Evolutionary conservation across 2,888 invertebrate genomes (phyloP), one percentile per base, ranked within the genome.

Genomic region (Smittia sp.): DNA sequence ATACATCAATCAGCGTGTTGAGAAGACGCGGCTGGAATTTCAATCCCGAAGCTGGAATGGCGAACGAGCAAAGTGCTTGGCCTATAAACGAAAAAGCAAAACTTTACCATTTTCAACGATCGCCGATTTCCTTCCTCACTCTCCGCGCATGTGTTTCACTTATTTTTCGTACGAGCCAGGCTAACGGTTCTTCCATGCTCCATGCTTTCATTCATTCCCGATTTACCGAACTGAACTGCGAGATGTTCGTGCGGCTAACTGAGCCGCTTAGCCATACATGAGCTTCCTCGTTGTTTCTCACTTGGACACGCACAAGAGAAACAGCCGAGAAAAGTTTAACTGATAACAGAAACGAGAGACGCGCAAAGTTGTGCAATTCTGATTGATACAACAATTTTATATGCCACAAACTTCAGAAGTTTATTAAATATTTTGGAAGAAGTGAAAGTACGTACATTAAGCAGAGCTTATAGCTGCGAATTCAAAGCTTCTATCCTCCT

Each of bases 1-100:
- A n/a, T 2, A 11, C 11, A 6, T 46, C 13, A 46, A 46, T 32
- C 32, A 9, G 4, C 32, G 32, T 32, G 3, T 32, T 32, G 46
- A 46, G 15, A 46, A 46, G 2, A 2, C 3, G 15, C 2, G n/a
- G 6, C 46, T 46, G 2, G 46, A 46, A 46, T 46, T 3, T 13
- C 4, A 46, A n/a, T 46, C n/a, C n/a, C 11, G 11, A 38, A 38
- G 6, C 38, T 38, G 38, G 38, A 38, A 38, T 38, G 38, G 11
- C 6, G 38, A 4, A 22, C 18, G 13, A 22, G 11, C 18, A 22
- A 22, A 58, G 11, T 46, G 46, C 22, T 58, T 58, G 58, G n/a
- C 58, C 58, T 58, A 58, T 58, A 58, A 58, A 58, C 58, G 22
- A 58, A 58, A 58, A 7, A 58, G 58, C 58, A n/a, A 58, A 58